These are phyloP conservation scores for Octodonta nipae DNA, from an alignment of 2,888 invertebrate species.

Conservation along the genomic window DNA sequence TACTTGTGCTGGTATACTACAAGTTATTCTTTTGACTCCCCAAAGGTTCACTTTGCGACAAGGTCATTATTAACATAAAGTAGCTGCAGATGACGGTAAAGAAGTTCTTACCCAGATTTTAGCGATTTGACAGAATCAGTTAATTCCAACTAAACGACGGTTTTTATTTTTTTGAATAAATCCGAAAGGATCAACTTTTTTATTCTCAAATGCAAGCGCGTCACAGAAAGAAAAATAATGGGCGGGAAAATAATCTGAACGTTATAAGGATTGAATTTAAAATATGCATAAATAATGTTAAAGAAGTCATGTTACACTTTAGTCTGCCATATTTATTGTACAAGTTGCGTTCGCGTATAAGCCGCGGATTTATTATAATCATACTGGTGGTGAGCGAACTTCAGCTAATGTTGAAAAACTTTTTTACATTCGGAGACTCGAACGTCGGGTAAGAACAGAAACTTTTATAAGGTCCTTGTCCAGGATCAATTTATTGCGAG, in stretches of 20 bases:
- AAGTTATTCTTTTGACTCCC: too few species aligned
- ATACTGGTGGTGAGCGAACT: constrained; percentile 12
- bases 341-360: constrained; percentile 23
- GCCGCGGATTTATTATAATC: constrained; percentile 27
- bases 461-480: too few species aligned
- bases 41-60: too few species aligned
- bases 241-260: too few species aligned
- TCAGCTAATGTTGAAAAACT: constrained; percentile 10
- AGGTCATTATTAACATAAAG: too few species aligned
- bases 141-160: too few species aligned
- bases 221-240: background rate
- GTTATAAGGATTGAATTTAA: constrained; percentile 16
- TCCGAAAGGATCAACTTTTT: too few species aligned
- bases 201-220: background rate
- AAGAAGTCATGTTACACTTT: constrained; percentile 28
- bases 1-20: too few species aligned
- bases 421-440: constrained; percentile 6
- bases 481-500: constrained; percentile 23
- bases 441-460: constrained; percentile 10
- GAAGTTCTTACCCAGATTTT: too few species aligned
- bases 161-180: too few species aligned
- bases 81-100: too few species aligned
- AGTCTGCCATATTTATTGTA: constrained; percentile 26
- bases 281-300: constrained; percentile 23
- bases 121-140: too few species aligned